Evolutionary conservation across 2,888 invertebrate species (phyloP).

Genomic region (Euphydryas editha): DNA sequence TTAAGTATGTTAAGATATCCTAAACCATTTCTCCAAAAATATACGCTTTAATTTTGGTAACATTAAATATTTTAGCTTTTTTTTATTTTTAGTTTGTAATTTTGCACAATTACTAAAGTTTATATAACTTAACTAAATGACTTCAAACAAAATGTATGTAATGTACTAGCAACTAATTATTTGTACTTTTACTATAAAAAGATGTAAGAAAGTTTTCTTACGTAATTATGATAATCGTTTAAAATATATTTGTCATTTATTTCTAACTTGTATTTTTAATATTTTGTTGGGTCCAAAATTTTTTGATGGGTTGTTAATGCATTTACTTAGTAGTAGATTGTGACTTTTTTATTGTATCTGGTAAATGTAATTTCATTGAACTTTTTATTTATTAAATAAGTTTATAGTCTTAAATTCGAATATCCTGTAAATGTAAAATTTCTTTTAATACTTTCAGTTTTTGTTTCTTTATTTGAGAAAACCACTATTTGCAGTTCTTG

Average conservation of each 20-base stretch:
- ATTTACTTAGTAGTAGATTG: constrained; percentile 3
- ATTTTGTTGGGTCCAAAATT: background rate
- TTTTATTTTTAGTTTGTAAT: background rate
- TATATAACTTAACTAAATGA: too few species aligned
- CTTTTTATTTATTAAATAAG: constrained; percentile 4
- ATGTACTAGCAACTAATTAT: background rate
- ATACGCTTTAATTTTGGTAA: background rate
- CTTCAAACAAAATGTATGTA: too few species aligned
- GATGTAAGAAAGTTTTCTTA: background rate
- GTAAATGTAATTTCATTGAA: background rate
- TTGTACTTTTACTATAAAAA: background rate
- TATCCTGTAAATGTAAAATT: background rate
- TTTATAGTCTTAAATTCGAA: constrained; percentile 1
- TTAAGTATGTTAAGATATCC: background rate
- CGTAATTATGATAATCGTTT: background rate
- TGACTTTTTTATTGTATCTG: background rate
- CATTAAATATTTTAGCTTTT: background rate
- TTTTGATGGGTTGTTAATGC: constrained; percentile 4
- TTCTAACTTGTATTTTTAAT: background rate
- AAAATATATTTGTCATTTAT: background rate
- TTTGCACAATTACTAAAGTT: background rate
- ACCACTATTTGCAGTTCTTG: background rate
- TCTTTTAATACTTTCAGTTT: too few species aligned
- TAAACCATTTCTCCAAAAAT: background rate
- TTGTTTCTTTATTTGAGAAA: too few species aligned